These are phyloP conservation scores for Xyrauchen texanus DNA, from an alignment of 2,113 vertebrate species.

Conservation along the genomic window DNA sequence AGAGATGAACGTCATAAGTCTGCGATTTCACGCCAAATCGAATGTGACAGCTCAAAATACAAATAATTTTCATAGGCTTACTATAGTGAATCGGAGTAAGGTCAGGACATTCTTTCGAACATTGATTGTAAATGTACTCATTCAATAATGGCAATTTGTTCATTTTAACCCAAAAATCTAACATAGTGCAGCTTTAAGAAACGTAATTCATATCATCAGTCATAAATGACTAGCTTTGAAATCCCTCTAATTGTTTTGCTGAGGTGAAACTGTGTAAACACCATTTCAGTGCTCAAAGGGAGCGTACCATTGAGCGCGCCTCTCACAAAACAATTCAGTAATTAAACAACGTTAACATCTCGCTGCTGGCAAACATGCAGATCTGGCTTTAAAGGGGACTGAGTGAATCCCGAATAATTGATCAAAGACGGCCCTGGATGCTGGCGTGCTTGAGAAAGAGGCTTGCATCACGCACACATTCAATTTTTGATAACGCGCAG, in stretches of 20 bases:
- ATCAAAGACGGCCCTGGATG: conserved; percentile 41
- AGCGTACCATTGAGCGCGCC: neutral
- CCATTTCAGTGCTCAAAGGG: neutral
- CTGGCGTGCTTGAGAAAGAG: conserved; percentile 15
- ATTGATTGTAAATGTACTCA: too few relatives aligned
- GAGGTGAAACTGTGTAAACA: conserved; percentile 33
- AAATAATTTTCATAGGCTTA: too few relatives aligned
- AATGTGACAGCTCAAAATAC: too few relatives aligned
- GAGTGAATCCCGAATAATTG: conserved; percentile 39
- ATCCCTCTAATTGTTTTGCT: conserved; percentile 27
- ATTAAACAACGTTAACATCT: conserved; percentile 40
- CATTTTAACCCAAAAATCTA: too few relatives aligned
- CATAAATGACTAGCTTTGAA: conserved; percentile 12
- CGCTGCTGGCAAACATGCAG: conserved; percentile 7
- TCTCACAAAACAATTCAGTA: conserved; percentile 33
- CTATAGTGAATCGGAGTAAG: too few relatives aligned
- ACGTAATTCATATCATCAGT: conserved; percentile 17
- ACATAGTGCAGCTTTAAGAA: too few relatives aligned
- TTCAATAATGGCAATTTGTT: too few relatives aligned
- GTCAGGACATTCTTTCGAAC: too few relatives aligned
- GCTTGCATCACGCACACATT: conserved; percentile 35
- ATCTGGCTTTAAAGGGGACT: conserved; percentile 17
- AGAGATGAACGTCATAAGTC: too few relatives aligned
- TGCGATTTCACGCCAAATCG: too few relatives aligned
- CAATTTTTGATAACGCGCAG: conserved; percentile 46